phyloP scores from a whole-genome alignment of 2,113 vertebrate genomes.

The Bos indicus region DNA sequence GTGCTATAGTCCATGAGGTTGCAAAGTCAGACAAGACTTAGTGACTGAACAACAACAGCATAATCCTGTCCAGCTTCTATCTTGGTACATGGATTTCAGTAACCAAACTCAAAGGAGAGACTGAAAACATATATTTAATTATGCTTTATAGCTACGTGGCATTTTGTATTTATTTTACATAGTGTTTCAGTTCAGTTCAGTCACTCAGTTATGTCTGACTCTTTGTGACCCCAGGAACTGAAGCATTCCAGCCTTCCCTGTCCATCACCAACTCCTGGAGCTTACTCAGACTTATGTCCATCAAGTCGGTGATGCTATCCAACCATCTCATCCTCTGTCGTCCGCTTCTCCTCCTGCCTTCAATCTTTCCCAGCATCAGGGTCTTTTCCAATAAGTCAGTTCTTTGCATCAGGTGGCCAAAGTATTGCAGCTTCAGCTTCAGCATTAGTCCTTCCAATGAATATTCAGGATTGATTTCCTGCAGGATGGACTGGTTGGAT shows the following conservation, averaged over 20 bases:
- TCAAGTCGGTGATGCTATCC: neutral
- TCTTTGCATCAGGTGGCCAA: neutral
- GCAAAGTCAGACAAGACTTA: neutral
- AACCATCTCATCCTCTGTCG: neutral
- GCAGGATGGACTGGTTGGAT: neutral
- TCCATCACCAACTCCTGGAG: neutral
- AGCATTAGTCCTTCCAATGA: neutral
- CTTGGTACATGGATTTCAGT: neutral
- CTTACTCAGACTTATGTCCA: neutral
- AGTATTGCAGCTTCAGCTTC: neutral
- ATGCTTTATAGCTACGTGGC: neutral
- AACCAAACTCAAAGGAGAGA: neutral
- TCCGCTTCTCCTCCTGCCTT: accelerated
- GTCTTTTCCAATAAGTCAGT: neutral
- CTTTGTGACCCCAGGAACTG: neutral
- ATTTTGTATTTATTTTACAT: neutral
- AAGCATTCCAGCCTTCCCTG: neutral
- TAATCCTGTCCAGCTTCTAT: neutral
- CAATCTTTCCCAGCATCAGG: neutral
- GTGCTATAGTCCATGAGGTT: neutral
- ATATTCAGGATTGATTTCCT: neutral
- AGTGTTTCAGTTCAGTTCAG: neutral
- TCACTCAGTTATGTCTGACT: neutral
- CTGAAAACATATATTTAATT: neutral
- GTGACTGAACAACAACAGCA: neutral